Conservation (phyloP, 2,797 vertebrate species). For the Falco cherrug region DNA sequence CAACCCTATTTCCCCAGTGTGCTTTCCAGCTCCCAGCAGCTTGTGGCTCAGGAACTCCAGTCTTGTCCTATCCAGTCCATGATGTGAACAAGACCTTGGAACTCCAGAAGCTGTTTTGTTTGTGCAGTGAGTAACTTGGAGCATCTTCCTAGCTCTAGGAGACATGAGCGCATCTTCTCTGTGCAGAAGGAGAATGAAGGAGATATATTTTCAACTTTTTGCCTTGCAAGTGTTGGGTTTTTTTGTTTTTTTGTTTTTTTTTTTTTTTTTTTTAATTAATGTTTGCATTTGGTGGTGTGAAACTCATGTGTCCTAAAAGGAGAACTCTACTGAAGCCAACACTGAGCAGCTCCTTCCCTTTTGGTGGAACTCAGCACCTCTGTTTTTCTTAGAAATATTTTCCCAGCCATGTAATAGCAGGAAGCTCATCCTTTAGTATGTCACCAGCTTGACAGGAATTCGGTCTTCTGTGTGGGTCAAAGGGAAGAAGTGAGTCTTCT, state of each 20-base stretch:
- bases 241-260: too few species aligned
- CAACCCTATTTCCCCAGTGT: background rate
- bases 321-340: background rate
- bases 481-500: background rate
- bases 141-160: background rate
- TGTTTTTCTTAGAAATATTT: background rate
- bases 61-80: background rate
- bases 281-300: background rate
- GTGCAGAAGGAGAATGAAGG: background rate
- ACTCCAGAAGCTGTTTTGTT: background rate
- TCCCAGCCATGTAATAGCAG: background rate
- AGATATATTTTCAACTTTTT: background rate
- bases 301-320: background rate
- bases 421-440: background rate
- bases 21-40: background rate
- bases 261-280: background rate
- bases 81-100: background rate
- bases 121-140: background rate
- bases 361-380: background rate
- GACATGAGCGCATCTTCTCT: background rate
- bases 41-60: rapidly evolving
- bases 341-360: background rate
- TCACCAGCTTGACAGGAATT: background rate
- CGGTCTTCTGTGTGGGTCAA: background rate
- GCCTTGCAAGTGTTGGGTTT: background rate